Conservation (phyloP, 2,113 vertebrate genomes). For the Pteropus alecto region DNA sequence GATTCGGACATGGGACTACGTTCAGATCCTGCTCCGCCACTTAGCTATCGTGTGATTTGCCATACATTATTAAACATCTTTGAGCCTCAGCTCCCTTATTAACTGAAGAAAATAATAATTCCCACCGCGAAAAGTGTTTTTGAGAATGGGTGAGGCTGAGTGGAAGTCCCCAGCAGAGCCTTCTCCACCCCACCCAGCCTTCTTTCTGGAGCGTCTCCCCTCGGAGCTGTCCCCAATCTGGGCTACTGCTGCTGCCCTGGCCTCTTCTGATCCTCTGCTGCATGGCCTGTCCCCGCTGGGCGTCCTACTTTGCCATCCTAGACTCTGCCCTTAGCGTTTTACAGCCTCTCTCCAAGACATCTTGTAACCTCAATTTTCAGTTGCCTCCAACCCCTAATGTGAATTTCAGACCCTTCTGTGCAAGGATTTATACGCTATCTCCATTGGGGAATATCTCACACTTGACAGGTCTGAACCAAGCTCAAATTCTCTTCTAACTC, state of each 20-base stretch:
- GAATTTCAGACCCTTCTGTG: not conserved
- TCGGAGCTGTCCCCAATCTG: not conserved
- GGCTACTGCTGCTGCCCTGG: not conserved
- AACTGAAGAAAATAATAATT: not conserved
- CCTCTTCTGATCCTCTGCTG: accelerated
- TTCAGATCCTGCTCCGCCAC: not conserved
- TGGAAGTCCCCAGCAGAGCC: accelerated
- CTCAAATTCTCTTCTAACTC: not conserved
- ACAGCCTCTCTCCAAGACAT: not conserved
- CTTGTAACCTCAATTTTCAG: not conserved
- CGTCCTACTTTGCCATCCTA: not conserved
- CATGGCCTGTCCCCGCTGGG: accelerated
- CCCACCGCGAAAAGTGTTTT: not conserved
- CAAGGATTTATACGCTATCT: not conserved
- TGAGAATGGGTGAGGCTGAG: not conserved
- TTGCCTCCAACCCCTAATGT: not conserved
- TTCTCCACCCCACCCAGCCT: accelerated
- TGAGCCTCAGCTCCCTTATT: not conserved
- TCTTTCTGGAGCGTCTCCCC: not conserved
- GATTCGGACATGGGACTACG: not conserved
- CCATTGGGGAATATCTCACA: not conserved
- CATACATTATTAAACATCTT: not conserved
- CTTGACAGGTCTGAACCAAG: not conserved
- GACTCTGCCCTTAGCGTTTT: not conserved
- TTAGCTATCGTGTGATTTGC: not conserved